phyloP scores from a whole-genome alignment of 2,113 vertebrate genomes.

The Crotalus viridis region DNA sequence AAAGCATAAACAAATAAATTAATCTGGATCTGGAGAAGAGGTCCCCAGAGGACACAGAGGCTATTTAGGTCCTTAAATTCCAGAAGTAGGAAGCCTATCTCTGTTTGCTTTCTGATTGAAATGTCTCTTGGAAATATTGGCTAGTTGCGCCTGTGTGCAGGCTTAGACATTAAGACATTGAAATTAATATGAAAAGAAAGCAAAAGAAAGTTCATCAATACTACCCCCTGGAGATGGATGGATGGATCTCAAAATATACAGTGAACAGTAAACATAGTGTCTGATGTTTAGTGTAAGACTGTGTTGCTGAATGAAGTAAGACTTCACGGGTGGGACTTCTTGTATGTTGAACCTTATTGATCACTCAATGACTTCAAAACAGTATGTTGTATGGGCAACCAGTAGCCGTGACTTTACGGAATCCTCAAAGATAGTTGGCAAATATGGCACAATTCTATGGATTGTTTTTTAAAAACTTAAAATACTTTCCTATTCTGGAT shows the following conservation, averaged over 20 bases:
- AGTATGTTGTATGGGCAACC: no score
- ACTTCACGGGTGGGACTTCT: not conserved
- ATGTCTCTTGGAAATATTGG: constrained; percentile 4
- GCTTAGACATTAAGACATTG: not conserved
- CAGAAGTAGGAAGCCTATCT: not conserved
- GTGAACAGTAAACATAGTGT: not conserved
- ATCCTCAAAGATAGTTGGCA: not conserved
- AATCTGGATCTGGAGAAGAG: not conserved
- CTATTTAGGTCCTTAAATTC: not conserved
- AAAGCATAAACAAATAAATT: not conserved
- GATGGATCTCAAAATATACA: not conserved
- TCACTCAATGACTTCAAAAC: not conserved
- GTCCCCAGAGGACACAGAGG: not conserved
- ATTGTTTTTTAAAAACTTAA: not conserved
- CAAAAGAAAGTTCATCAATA: not conserved
- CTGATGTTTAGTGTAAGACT: not conserved
- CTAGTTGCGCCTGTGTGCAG: not conserved
- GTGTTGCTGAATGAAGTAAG: not conserved
- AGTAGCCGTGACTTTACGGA: not conserved
- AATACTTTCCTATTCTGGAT: not conserved
- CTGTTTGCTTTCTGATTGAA: not conserved
- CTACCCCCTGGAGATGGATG: not conserved
- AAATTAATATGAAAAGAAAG: not conserved
- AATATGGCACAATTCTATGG: not conserved
- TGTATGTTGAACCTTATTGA: no score